phyloP scores from a whole-genome alignment of 2,113 vertebrate genomes.

The Lepus timidus region DNA sequence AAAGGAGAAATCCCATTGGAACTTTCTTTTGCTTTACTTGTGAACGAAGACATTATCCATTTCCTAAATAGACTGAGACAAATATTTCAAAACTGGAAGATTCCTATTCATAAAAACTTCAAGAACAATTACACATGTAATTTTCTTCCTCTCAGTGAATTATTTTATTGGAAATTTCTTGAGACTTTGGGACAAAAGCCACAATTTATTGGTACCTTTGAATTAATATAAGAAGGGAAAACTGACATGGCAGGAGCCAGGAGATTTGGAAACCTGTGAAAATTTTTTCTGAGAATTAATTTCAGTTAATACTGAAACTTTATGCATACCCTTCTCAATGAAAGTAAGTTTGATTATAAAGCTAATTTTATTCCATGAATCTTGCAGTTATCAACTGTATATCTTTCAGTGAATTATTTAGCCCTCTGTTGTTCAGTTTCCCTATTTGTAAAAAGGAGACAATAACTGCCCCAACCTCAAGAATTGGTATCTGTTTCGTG shows the following conservation, averaged over 20 bases:
- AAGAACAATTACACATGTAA: not conserved
- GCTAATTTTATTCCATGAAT: constrained; percentile 4
- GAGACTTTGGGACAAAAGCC: not conserved
- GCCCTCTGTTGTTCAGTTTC: not conserved
- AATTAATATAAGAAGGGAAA: not conserved
- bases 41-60: not conserved
- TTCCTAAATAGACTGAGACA: not conserved
- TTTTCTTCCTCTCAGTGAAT: not conserved
- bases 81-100: not conserved
- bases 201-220: not conserved
- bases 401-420: constrained; percentile 5
- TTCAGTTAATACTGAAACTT: not conserved
- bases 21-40: not conserved
- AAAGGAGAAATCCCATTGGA: not conserved
- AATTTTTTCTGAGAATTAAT: not conserved
- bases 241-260: not conserved
- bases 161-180: constrained; percentile 3
- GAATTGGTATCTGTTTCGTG: not conserved
- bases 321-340: not conserved
- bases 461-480: not conserved
- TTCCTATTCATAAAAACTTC: not conserved
- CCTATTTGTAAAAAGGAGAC: not conserved
- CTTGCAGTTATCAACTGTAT: not conserved
- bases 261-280: not conserved
- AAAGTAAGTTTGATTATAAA: not conserved